Percentiles rank a stretch among this genome's conserved stretches.
These are phyloP conservation scores for Hirtodrosophila duncani DNA, from an alignment of 2,888 invertebrate species.

Conservation along the genomic window DNA sequence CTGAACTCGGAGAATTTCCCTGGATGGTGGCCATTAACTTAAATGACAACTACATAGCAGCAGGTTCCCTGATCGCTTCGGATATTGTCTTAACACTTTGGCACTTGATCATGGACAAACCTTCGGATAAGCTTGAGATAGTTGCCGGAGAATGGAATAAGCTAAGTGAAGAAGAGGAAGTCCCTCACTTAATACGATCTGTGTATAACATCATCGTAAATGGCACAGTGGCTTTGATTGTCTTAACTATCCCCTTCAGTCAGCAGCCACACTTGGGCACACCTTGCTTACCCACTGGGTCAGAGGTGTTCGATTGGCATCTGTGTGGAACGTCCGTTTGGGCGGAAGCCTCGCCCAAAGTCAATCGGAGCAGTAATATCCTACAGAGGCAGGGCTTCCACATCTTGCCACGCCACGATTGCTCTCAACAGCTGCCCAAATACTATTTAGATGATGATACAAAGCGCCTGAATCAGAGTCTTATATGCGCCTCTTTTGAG, in stretches of 20 bases:
- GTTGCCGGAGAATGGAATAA: conserved; percentile 33
- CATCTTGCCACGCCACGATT: background rate
- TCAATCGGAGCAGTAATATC: too few relatives aligned
- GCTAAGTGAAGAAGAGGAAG: background rate
- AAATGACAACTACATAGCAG: background rate
- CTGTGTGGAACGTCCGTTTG: conserved; percentile 18
- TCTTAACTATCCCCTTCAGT: background rate
- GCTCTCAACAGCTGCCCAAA: background rate
- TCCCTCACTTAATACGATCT: background rate
- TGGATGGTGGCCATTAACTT: conserved; percentile 23
- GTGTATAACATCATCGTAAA: background rate
- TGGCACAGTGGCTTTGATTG: conserved; percentile 5
- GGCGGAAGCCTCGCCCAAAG: too few relatives aligned
- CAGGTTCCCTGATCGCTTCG: conserved; percentile 26
- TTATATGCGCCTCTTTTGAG: conserved; percentile 8
- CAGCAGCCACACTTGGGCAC: conserved; percentile 17
- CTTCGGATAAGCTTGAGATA: background rate
- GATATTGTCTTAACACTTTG: conserved; percentile 22
- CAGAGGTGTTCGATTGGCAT: background rate
- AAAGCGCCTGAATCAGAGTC: background rate
- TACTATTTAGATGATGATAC: background rate
- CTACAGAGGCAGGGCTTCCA: too few relatives aligned
- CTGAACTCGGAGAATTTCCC: conserved; percentile 11
- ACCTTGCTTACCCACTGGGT: conserved; percentile 22
- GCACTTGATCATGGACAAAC: background rate